Evolutionary conservation across 2,888 invertebrate genomes (phyloP).

Genomic region (Andricus quercusramuli): DNA sequence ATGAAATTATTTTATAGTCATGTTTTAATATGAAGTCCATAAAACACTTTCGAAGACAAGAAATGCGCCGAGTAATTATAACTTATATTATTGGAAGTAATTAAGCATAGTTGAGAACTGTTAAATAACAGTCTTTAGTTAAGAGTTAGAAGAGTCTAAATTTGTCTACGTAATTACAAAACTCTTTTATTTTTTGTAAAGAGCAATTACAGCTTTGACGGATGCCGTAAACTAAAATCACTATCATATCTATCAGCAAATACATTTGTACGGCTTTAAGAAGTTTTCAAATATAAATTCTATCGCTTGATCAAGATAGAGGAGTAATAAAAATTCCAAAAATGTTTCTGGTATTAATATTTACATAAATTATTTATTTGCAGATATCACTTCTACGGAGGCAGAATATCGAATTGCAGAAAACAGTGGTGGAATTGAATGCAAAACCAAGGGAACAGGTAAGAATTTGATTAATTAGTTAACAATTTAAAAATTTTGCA

Average conservation of each 20-base stretch:
- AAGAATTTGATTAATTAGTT: constrained; percentile 52
- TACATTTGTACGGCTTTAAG: background rate
- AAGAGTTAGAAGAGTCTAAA: background rate
- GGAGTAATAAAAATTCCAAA: too few species aligned
- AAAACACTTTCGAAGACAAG: too few species aligned
- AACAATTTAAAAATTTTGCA: background rate
- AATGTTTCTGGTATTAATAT: background rate
- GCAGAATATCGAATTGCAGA: constrained; percentile 74
- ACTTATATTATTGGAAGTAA: background rate
- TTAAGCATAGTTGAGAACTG: background rate
- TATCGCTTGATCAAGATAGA: background rate
- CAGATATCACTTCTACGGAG: constrained; percentile 74
- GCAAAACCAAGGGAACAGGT: constrained; percentile 70
- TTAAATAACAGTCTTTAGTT: background rate
- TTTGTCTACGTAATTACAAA: background rate
- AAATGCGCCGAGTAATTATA: background rate
- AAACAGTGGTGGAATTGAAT: constrained; percentile 71
- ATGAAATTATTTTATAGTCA: too few species aligned
- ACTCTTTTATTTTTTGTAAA: background rate
- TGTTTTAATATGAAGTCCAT: too few species aligned
- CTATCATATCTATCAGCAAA: background rate
- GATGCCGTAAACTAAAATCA: background rate
- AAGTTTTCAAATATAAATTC: background rate
- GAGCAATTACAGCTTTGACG: background rate
- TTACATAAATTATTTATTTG: constrained; percentile 42